These are phyloP conservation scores for Nasua narica DNA, from an alignment of 2,797 vertebrate genomes.

Conservation along the genomic window DNA sequence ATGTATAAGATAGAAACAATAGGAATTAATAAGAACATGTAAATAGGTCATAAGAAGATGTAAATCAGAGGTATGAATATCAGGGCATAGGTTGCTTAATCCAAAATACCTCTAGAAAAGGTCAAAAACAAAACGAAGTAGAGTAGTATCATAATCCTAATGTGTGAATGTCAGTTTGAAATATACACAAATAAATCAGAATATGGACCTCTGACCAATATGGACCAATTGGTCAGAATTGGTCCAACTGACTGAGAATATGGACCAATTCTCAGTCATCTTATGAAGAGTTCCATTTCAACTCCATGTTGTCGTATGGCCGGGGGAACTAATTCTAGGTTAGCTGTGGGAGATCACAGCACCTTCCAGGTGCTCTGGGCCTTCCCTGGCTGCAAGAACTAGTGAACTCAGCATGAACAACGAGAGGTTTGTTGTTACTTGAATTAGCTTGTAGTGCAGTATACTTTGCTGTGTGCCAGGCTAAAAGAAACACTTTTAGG, in stretches of 20 bases:
- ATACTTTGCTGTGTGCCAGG: not conserved
- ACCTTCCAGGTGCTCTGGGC: not conserved
- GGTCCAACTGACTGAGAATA: too few species aligned
- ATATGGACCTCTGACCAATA: not conserved
- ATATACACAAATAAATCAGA: not conserved
- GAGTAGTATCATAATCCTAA: not conserved
- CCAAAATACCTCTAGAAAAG: constrained; percentile 20
- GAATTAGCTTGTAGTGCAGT: not conserved
- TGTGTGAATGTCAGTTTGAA: not conserved
- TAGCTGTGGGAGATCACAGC: not conserved
- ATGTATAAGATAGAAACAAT: not conserved
- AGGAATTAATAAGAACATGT: not conserved
- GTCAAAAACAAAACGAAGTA: not conserved
- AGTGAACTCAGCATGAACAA: not conserved
- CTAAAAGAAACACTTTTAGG: not conserved
- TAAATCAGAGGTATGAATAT: not conserved
- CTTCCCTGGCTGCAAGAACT: not conserved
- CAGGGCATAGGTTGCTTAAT: not conserved
- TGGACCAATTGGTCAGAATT: too few species aligned
- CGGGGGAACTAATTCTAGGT: not conserved
- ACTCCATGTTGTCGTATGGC: not conserved
- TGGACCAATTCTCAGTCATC: not conserved
- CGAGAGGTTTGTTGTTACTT: not conserved
- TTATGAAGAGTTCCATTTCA: not conserved
- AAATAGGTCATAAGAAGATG: not conserved